These are phyloP conservation scores for Perizoma affinitatum DNA, from an alignment of 2,888 invertebrate species.

Conservation along the genomic window DNA sequence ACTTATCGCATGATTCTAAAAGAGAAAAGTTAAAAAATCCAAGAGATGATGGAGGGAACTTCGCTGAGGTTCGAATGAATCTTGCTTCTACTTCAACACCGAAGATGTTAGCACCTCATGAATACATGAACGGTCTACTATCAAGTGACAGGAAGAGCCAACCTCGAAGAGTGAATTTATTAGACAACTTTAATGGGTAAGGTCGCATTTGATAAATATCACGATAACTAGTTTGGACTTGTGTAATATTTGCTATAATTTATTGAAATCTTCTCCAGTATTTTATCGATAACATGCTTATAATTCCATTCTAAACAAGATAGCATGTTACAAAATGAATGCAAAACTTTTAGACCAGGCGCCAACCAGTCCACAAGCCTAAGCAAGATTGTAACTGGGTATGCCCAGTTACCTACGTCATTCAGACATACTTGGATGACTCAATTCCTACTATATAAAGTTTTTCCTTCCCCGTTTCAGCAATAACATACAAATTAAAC, in stretches of 20 bases:
- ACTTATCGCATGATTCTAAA: conserved; percentile 73
- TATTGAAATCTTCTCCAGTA: conserved; percentile 12
- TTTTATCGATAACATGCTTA: conserved; percentile 9
- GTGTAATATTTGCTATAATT: conserved; percentile 16
- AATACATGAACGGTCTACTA: conserved; percentile 60
- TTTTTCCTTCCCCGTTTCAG: background rate
- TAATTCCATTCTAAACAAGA: background rate
- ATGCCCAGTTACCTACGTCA: background rate
- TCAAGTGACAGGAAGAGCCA: conserved; percentile 57
- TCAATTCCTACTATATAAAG: background rate
- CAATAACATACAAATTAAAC: background rate
- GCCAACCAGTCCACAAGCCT: no score
- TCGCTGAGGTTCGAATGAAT: conserved; percentile 72
- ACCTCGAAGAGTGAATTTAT: conserved; percentile 63
- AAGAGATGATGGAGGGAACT: conserved; percentile 55
- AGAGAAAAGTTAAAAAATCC: conserved; percentile 75
- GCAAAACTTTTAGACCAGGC: no score
- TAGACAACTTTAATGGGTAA: conserved; percentile 77
- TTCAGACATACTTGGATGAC: no score
- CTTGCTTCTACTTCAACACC: conserved; percentile 79
- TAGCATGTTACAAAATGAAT: no score
- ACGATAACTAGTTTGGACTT: conserved; percentile 10
- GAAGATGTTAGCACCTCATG: conserved; percentile 76
- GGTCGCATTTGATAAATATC: conserved; percentile 38
- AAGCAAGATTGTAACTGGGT: no score